These are phyloP conservation scores for Blastobasis adustella DNA, from an alignment of 2,888 invertebrate species.

Conservation along the genomic window DNA sequence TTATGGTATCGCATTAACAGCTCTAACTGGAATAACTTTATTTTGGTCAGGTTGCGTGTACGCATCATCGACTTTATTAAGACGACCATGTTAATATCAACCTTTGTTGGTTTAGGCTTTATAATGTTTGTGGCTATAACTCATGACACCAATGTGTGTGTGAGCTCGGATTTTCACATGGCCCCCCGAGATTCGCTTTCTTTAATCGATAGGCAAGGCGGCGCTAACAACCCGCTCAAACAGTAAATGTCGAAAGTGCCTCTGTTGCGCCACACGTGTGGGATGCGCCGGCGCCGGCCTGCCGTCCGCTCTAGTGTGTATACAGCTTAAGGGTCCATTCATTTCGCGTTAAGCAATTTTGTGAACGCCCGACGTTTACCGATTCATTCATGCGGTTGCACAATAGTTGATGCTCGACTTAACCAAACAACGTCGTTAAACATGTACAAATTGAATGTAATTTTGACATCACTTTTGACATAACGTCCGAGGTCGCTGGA, in stretches of 20 bases:
- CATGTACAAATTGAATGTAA: slow-evolving; percentile 4
- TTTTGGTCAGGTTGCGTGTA: slow-evolving; percentile 16
- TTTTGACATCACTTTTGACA: slow-evolving; percentile 9
- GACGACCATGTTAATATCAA: slow-evolving; percentile 22
- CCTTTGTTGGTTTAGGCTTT: no score
- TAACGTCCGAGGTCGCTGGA: slow-evolving; percentile 26
- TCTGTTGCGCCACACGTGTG: slow-evolving; percentile 70
- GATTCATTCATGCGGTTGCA: slow-evolving; percentile 63
- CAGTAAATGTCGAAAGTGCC: slow-evolving; percentile 63
- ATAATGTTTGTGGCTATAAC: no score
- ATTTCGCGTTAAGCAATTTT: slow-evolving; percentile 70
- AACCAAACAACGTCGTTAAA: slow-evolving; percentile 24
- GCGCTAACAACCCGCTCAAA: slow-evolving; percentile 61
- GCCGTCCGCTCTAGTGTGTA: slow-evolving; percentile 45
- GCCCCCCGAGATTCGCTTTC: slow-evolving; percentile 47
- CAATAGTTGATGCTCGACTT: slow-evolving; percentile 43
- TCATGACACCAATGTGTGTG: slow-evolving; percentile 32
- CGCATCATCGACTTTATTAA: slow-evolving; percentile 19
- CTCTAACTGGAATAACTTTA: slow-evolving; percentile 19
- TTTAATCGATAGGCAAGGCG: slow-evolving; percentile 53
- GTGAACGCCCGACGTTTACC: slow-evolving; percentile 62
- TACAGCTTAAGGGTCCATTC: slow-evolving; percentile 64
- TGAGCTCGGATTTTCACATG: slow-evolving; percentile 28
- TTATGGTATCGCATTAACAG: slow-evolving; percentile 20
- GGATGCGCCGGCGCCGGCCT: slow-evolving; percentile 63